Base-by-base conservation (phyloP, 1,140 invertebrate genomes). In the Pogonognathellus flavescens region DNA sequence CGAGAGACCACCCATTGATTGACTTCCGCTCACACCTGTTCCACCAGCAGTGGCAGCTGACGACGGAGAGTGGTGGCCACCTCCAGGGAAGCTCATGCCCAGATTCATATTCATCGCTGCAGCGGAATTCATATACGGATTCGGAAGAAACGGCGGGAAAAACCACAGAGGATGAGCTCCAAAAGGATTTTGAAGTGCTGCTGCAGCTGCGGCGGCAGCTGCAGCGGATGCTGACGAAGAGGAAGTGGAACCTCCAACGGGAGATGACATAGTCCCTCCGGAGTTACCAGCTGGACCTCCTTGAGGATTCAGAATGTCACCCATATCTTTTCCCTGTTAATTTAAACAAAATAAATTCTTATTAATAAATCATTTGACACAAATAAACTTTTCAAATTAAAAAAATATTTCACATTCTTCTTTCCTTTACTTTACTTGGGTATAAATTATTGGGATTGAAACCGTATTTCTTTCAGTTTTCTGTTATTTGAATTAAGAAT, bases 141-240 rank as follows among this genome's bases (percentile, higher is more conserved):
- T 89, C 9, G 88, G 88, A 9, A 89, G 84, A 83, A 89, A 89
- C 11, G 88, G 88, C 25, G 88, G 88, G 72, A 89, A 89, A 53
- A 89, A 88, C 88, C 88, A 89, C 14, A 89, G 81, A 13, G 88
- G 88, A 84, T 89, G 87, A 25, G 87, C 85, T 25, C 84, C 80
- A 16, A 81, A 81, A 18, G 80, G 80, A 60, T 41, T 85, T 60
- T 31, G 84, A 55, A 85, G 85, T 22, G 87, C 84, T 31, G 87
- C 82, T 22, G 85, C 18, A 9, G 80, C 76, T 11, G 87, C 83
- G 5, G 83, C 83, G 4, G 81, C 87, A 0, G 86, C 85, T 82
- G 86, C 83, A 10, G 86, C 84, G 60, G 86, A 57, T 50, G 83
- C 20, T 1, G 86, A 18, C 18, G 85, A 80, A 57, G 84, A 81